Evolutionary conservation across 1,140 invertebrate species (phyloP).

Genomic region (Drosophila watanabei): DNA sequence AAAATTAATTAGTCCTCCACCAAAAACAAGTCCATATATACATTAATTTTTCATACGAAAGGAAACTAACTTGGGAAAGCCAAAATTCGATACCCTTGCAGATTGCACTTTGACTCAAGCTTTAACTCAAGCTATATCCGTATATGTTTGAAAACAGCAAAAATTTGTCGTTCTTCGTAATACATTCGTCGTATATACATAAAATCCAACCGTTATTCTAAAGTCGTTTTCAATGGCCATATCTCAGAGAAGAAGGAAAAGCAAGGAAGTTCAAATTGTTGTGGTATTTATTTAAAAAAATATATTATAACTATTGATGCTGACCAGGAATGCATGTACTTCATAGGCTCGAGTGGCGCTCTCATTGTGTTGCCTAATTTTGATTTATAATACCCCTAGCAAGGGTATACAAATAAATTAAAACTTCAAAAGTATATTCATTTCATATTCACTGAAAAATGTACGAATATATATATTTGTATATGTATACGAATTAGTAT

Average conservation of each 20-base stretch:
- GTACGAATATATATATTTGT: background rate
- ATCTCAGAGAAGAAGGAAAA: background rate
- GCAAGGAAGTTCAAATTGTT: background rate
- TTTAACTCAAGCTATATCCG: background rate
- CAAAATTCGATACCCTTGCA: background rate
- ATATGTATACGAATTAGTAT: background rate
- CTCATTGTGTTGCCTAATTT: background rate
- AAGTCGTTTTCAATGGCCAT: background rate
- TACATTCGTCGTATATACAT: background rate
- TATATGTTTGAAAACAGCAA: background rate
- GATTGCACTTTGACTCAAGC: background rate
- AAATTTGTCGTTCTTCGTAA: background rate
- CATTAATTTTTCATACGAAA: background rate
- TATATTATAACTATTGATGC: background rate
- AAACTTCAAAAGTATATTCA: background rate
- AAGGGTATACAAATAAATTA: background rate
- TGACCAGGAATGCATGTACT: background rate
- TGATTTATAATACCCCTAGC: background rate
- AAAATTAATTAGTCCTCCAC: background rate
- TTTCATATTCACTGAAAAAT: background rate
- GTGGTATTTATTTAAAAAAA: background rate
- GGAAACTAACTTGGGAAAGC: background rate
- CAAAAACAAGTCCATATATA: background rate
- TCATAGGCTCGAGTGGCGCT: background rate
- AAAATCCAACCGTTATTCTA: background rate